phyloP scores from a whole-genome alignment of 2,113 vertebrate species.

The Dolichotis patagonum region DNA sequence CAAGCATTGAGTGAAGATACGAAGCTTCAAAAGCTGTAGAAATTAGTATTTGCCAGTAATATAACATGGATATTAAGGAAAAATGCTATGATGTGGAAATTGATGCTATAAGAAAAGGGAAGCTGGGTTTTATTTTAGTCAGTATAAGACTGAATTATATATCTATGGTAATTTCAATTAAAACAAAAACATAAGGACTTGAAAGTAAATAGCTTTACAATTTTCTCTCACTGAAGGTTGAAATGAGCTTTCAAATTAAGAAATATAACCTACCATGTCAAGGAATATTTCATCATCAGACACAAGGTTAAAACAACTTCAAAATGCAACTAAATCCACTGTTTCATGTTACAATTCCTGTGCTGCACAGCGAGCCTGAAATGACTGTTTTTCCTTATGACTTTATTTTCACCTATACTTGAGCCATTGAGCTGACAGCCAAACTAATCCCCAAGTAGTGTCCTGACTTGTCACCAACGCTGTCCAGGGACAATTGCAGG shows the following conservation, averaged over 20 bases:
- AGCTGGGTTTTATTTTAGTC: slow-evolving; percentile 36
- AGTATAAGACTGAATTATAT: slow-evolving; percentile 27
- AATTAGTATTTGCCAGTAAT: slow-evolving; percentile 16
- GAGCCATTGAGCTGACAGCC: slow-evolving; percentile 24
- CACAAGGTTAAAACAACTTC: background rate
- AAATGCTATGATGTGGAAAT: background rate
- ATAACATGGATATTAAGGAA: background rate
- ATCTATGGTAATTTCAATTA: slow-evolving; percentile 46
- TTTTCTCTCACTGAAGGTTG: background rate
- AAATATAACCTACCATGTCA: slow-evolving; percentile 33
- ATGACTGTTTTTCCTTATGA: background rate
- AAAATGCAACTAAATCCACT: slow-evolving; percentile 13
- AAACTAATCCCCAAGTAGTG: slow-evolving; percentile 16
- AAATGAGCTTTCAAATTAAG: slow-evolving; percentile 11
- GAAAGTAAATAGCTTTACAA: slow-evolving; percentile 42
- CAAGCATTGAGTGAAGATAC: slow-evolving; percentile 19
- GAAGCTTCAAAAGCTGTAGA: background rate
- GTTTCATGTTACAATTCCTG: background rate
- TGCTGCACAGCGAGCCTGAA: background rate
- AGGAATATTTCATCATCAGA: slow-evolving; percentile 59
- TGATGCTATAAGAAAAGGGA: background rate
- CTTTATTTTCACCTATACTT: slow-evolving; percentile 55
- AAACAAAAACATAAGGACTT: slow-evolving; percentile 18
- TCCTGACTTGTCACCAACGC: slow-evolving; percentile 53
- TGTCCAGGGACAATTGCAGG: background rate